phyloP scores from a whole-genome alignment of 2,797 vertebrate species.

The Rhabdomys pumilio region DNA sequence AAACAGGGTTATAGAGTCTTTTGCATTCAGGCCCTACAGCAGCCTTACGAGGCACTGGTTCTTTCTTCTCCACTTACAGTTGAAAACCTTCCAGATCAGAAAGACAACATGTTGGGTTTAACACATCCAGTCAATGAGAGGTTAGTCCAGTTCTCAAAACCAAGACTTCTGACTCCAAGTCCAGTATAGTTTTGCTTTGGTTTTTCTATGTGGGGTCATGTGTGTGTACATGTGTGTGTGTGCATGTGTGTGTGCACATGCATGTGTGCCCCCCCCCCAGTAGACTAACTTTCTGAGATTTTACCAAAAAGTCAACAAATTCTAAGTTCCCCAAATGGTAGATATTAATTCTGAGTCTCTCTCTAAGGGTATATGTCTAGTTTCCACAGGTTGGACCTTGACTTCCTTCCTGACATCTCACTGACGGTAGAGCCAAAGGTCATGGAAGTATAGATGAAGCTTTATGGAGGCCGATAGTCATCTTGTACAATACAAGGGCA shows the following conservation, averaged over 20 bases:
- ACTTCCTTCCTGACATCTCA: not conserved
- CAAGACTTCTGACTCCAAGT: slow-evolving; percentile 81
- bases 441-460: not conserved
- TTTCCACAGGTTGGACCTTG: not conserved
- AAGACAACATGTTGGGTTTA: not conserved
- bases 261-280: not conserved
- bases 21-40: not conserved
- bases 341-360: slow-evolving; percentile 36
- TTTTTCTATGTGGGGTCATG: not conserved
- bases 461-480: not conserved
- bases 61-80: not conserved
- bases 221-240: not conserved
- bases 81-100: slow-evolving; percentile 30
- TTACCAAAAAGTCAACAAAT: slow-evolving; percentile 41
- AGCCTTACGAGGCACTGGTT: not conserved
- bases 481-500: not conserved
- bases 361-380: not conserved
- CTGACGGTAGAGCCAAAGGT: not conserved
- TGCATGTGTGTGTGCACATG: not conserved
- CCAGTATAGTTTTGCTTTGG: slow-evolving; percentile 58
- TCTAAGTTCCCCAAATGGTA: slow-evolving; percentile 46
- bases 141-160: not conserved
- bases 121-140: not conserved
- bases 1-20: not conserved
- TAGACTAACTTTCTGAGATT: slow-evolving; percentile 8